Conservation (phyloP, 2,797 vertebrate species). For the Tiaroga cobitis region DNA sequence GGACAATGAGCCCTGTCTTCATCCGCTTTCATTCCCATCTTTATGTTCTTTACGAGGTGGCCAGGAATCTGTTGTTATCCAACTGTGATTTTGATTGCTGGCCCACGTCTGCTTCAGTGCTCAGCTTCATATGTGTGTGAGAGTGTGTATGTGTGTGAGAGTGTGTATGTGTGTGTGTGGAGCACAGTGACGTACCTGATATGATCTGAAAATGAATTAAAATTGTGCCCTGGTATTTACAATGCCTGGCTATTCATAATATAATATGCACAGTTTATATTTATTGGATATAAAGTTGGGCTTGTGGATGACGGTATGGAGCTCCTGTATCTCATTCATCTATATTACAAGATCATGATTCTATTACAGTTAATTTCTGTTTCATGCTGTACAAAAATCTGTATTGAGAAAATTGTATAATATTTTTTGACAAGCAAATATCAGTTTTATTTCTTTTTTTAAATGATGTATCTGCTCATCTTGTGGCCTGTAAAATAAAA, state of each 20-base stretch:
- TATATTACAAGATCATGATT: conserved; percentile 69
- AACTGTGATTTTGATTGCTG: conserved; percentile 74
- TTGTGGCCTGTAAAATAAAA: conserved; percentile 80
- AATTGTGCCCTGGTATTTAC: conserved; percentile 71
- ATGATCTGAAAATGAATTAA: conserved; percentile 73
- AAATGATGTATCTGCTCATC: conserved; percentile 83
- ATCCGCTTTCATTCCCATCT: conserved; percentile 63
- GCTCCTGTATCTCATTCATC: conserved; percentile 64
- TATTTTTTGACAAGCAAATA: conserved; percentile 79
- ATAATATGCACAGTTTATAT: conserved; percentile 83
- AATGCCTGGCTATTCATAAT: conserved; percentile 74
- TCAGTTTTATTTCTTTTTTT: conserved; percentile 78
- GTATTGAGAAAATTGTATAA: conserved; percentile 82
- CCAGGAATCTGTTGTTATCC: conserved; percentile 70
- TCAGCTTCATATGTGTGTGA: conserved; percentile 64
- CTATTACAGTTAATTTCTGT: conserved; percentile 72
- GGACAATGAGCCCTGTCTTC: conserved; percentile 72
- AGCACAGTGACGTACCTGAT: conserved; percentile 74
- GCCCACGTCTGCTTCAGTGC: conserved; percentile 72
- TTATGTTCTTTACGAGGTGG: conserved; percentile 63
- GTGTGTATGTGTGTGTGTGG: conserved; percentile 57
- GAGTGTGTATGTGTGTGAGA: conserved; percentile 50
- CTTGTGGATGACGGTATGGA: conserved; percentile 58
- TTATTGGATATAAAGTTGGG: conserved; percentile 75
- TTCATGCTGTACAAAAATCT: conserved; percentile 81